Conservation (phyloP, 2,113 vertebrate species). For the Neomonachus schauinslandi region DNA sequence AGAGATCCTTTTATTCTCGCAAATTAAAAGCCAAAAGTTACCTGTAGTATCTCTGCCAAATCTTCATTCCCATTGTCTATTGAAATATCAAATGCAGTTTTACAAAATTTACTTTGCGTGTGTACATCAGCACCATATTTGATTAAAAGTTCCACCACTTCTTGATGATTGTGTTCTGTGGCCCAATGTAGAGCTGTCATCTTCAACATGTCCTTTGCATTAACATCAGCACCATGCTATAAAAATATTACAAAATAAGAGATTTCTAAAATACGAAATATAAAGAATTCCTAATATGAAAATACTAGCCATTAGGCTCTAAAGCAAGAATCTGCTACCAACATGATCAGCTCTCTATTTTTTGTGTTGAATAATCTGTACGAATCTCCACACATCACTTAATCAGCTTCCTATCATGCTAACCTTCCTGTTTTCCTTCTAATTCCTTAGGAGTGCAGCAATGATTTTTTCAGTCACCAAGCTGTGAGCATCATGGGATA, state of each 20-base stretch:
- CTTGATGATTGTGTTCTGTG: conserved; percentile 91
- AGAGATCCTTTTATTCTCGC: conserved; percentile 35
- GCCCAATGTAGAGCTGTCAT: conserved; percentile 96
- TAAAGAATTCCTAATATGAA: conserved; percentile 11
- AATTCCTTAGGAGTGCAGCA: not conserved
- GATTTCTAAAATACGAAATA: conserved; percentile 18
- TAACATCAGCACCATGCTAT: conserved; percentile 93
- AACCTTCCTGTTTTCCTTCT: conserved; percentile 49
- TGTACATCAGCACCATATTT: conserved; percentile 94
- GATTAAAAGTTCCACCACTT: conserved; percentile 92
- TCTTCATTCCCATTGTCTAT: conserved; percentile 93
- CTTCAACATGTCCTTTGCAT: conserved; percentile 94
- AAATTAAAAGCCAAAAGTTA: conserved; percentile 79
- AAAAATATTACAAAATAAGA: conserved; percentile 74
- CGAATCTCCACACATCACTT: not conserved
- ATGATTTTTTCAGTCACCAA: not conserved
- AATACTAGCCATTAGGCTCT: conserved; percentile 26
- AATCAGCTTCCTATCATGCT: not conserved
- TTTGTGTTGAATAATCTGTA: conserved; percentile 35
- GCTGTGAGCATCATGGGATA: not conserved
- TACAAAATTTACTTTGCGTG: conserved; percentile 93
- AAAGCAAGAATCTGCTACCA: conserved; percentile 35
- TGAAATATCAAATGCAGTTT: conserved; percentile 93
- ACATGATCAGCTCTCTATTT: not conserved
- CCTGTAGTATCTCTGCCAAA: conserved; percentile 93